Conservation (phyloP, 2,113 vertebrate species). For the Aphelocoma coerulescens region DNA sequence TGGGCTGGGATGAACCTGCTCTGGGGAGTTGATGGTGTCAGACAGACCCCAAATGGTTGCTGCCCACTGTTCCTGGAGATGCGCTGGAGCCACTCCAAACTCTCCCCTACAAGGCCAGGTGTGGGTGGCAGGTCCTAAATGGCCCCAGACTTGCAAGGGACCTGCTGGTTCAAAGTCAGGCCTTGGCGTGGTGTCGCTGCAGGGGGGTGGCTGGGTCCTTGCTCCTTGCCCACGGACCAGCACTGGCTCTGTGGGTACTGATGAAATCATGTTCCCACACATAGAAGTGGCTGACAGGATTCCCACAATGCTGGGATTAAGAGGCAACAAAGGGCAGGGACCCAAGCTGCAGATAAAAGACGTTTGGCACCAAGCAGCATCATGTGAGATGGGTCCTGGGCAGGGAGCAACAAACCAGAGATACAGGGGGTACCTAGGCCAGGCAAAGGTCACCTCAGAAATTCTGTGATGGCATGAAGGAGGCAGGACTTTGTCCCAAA, state of each 20-base stretch:
- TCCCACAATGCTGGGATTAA: not conserved
- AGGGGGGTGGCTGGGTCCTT: not conserved
- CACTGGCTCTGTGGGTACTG: not conserved
- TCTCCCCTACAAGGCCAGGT: not conserved
- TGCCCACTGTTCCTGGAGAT: not conserved
- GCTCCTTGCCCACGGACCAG: not conserved
- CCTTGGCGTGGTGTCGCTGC: accelerated
- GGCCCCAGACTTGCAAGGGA: not conserved
- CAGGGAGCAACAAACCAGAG: not conserved
- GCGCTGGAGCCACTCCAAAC: not conserved
- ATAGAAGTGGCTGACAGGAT: not conserved
- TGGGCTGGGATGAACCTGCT: accelerated
- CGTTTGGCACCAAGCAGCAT: not conserved
- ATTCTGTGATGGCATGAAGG: not conserved
- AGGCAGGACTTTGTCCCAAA: not conserved
- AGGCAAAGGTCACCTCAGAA: not conserved
- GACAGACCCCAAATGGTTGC: not conserved
- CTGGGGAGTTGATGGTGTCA: not conserved
- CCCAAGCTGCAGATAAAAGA: not conserved
- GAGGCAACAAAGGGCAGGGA: not conserved
- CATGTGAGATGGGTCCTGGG: not conserved
- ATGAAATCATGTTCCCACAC: not conserved
- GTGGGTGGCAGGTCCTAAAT: not conserved
- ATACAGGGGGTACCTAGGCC: not conserved
- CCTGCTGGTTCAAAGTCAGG: not conserved